phyloP scores from a whole-genome alignment of 2,113 vertebrate genomes.

The Oenanthe melanoleuca region DNA sequence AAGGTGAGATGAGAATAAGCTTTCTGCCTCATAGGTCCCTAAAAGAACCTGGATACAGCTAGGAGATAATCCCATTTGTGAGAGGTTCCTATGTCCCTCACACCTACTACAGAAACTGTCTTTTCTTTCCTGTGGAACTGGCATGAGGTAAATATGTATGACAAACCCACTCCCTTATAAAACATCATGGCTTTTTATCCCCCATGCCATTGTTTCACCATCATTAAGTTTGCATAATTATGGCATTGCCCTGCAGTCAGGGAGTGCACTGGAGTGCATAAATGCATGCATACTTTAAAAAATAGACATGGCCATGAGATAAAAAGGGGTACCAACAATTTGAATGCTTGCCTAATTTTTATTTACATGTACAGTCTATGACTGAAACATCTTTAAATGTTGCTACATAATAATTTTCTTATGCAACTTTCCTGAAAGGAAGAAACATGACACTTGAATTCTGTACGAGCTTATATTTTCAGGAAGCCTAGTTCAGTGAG shows the following conservation, averaged over 20 bases:
- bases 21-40: not conserved
- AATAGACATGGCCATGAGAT: rapidly evolving
- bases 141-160: not conserved
- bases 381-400: not conserved
- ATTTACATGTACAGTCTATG: not conserved
- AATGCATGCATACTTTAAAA: not conserved
- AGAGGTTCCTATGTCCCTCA: not conserved
- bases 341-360: not conserved
- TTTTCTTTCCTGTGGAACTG: not conserved
- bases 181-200: not conserved
- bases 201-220: not conserved
- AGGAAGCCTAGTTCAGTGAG: not conserved
- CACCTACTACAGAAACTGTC: not conserved
- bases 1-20: not conserved
- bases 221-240: slow-evolving; percentile 39
- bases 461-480: not conserved
- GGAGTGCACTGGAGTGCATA: not conserved
- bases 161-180: not conserved
- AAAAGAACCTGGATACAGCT: slow-evolving; percentile 7
- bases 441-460: not conserved
- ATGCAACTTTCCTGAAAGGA: not conserved
- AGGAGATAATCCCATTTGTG: not conserved
- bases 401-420: not conserved
- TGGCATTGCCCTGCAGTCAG: rapidly evolving
- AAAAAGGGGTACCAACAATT: not conserved